Percentiles rank a stretch among this genome's conserved stretches.
phyloP scores from a whole-genome alignment of 1,140 invertebrate species.

The Lordiphosa collinella region DNA sequence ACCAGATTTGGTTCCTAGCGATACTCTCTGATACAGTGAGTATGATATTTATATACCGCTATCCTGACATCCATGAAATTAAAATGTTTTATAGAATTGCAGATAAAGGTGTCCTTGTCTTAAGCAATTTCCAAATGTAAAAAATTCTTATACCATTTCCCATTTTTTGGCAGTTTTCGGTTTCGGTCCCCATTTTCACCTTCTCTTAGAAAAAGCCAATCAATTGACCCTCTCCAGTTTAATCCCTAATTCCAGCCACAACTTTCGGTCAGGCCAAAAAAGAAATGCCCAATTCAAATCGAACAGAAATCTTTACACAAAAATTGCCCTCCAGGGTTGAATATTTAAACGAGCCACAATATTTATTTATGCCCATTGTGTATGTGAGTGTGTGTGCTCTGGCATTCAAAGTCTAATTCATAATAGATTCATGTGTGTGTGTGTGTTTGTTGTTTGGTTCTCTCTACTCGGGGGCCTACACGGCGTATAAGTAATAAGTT shows the following conservation, averaged over 20 bases:
- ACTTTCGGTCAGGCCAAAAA: slow-evolving; percentile 31
- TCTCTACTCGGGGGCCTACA: slow-evolving; percentile 30
- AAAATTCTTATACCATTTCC: no score
- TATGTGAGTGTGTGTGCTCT: slow-evolving; percentile 20
- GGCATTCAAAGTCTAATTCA: slow-evolving; percentile 74
- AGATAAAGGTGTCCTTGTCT: no score
- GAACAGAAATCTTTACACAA: slow-evolving; percentile 46
- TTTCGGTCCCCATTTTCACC: no score
- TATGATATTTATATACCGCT: no score
- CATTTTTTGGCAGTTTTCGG: no score
- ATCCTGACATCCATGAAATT: no score
- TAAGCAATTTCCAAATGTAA: no score
- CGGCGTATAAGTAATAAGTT: slow-evolving; percentile 76
- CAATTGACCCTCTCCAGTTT: no score
- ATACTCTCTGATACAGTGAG: no score
- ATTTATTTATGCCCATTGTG: slow-evolving; percentile 62
- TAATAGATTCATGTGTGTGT: slow-evolving; percentile 67
- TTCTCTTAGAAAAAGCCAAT: no score
- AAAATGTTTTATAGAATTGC: no score
- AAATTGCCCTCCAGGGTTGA: slow-evolving; percentile 63
- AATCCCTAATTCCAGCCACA: not conserved
- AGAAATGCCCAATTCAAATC: slow-evolving; percentile 42
- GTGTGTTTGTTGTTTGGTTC: slow-evolving; percentile 4
- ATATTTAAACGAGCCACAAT: slow-evolving; percentile 56
- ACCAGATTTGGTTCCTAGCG: no score